Conservation (phyloP, 2,888 invertebrate species). For the Aleiodes leptofemur region DNA sequence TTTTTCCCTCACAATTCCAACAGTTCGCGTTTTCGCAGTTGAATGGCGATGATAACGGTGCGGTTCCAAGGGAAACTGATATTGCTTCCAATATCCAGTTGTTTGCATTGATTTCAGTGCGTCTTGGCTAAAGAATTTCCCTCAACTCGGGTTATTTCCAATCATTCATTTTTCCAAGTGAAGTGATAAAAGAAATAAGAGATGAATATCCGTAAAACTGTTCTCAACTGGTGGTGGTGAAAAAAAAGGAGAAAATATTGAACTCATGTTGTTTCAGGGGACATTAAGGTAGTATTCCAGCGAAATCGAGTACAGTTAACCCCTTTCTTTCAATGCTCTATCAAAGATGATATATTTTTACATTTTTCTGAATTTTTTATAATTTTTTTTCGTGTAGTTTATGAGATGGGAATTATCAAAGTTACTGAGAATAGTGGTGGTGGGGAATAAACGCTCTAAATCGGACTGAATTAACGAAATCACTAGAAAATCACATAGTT, state of each 20-base stretch:
- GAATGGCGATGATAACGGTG: constrained; percentile 56
- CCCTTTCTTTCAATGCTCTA: no score
- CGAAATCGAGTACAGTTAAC: no score
- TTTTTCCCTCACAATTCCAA: constrained; percentile 48
- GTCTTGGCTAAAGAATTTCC: constrained; percentile 56
- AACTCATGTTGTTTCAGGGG: no score
- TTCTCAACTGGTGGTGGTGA: background rate
- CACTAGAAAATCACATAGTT: no score
- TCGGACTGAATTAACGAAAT: no score
- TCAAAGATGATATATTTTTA: no score
- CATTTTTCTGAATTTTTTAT: no score
- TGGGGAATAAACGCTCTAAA: no score
- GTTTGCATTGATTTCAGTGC: constrained; percentile 71
- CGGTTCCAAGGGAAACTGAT: constrained; percentile 68
- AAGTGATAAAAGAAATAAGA: constrained; percentile 9
- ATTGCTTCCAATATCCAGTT: constrained; percentile 71
- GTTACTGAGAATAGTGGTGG: no score
- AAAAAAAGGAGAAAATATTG: background rate
- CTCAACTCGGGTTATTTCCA: constrained; percentile 1
- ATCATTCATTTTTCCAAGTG: constrained; percentile 20
- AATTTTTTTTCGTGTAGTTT: no score
- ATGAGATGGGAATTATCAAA: no score
- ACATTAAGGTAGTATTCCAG: no score
- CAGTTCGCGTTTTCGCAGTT: constrained; percentile 66
- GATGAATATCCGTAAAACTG: constrained; percentile 2